phyloP scores from a whole-genome alignment of 2,797 vertebrate genomes.

The Heliangelus exortis region DNA sequence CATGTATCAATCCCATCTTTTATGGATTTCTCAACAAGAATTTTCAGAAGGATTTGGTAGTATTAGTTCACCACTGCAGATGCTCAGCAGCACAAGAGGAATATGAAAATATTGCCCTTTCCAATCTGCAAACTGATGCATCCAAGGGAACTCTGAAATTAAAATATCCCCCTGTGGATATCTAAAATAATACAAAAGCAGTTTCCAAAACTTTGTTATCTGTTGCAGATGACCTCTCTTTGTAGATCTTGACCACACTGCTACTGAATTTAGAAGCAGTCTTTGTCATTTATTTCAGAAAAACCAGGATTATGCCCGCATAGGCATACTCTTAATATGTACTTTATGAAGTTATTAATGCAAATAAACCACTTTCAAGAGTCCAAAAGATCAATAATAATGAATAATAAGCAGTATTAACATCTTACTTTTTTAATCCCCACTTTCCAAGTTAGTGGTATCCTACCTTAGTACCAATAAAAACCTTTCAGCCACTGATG shows the following conservation, averaged over 20 bases:
- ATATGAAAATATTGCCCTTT: slow-evolving; percentile 76
- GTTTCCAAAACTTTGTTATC: neutral
- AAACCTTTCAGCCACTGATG: neutral
- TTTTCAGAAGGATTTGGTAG: slow-evolving; percentile 77
- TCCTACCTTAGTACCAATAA: neutral
- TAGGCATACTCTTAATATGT: neutral
- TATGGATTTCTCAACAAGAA: slow-evolving; percentile 81
- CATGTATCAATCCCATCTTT: slow-evolving; percentile 88
- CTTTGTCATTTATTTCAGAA: neutral
- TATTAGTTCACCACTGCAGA: slow-evolving; percentile 62
- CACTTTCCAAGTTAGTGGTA: neutral
- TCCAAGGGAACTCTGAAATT: slow-evolving; percentile 72
- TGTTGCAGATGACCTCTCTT: neutral
- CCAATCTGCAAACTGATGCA: slow-evolving; percentile 69
- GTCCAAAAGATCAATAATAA: neutral
- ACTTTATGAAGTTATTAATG: neutral
- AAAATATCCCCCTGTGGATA: slow-evolving; percentile 21
- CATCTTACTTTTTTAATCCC: neutral
- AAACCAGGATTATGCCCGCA: neutral
- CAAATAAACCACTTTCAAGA: neutral
- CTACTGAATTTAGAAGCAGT: neutral
- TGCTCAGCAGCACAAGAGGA: slow-evolving; percentile 65
- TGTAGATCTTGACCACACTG: neutral
- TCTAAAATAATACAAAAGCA: slow-evolving; percentile 25
- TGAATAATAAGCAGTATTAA: neutral